Evolutionary conservation across 2,888 invertebrate species (phyloP).

Genomic region (Drosophila helvetica): DNA sequence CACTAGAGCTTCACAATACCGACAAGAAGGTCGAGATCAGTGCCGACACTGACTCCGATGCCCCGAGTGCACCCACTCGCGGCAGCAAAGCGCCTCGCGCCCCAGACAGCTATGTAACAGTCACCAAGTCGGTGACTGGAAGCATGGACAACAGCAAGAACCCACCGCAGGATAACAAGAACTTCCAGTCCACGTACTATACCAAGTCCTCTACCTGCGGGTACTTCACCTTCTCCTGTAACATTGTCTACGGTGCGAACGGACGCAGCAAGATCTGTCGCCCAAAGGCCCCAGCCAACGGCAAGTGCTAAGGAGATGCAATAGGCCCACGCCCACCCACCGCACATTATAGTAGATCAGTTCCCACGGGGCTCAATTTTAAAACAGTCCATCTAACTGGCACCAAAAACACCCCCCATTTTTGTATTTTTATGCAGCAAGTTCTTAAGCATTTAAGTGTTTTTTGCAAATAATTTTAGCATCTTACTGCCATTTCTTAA

Average conservation of each 20-base stretch:
- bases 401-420: constrained; percentile 14
- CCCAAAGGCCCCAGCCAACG: constrained; percentile 90
- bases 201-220: constrained; percentile 95
- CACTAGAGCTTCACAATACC: constrained; percentile 73
- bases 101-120: constrained; percentile 89
- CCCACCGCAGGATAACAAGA: constrained; percentile 87
- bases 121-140: constrained; percentile 92
- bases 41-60: constrained; percentile 63
- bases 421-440: constrained; percentile 41
- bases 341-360: constrained; percentile 30
- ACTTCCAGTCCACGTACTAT: constrained; percentile 91
- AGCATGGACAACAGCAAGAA: constrained; percentile 87
- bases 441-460: constrained; percentile 56
- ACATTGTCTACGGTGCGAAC: constrained; percentile 90
- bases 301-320: constrained; percentile 85
- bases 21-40: constrained; percentile 74
- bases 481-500: constrained; percentile 56
- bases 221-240: constrained; percentile 93
- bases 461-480: constrained; percentile 53
- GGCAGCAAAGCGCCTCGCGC: constrained; percentile 73
- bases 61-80: constrained; percentile 9
- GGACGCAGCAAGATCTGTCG: constrained; percentile 92
- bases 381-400: constrained; percentile 47
- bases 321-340: constrained; percentile 4
- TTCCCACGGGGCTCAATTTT: constrained; percentile 59